Percentiles rank a stretch among this genome's conserved stretches.
phyloP scores from a whole-genome alignment of 1,140 invertebrate species.

The Panagrolaimus sp. region DNA sequence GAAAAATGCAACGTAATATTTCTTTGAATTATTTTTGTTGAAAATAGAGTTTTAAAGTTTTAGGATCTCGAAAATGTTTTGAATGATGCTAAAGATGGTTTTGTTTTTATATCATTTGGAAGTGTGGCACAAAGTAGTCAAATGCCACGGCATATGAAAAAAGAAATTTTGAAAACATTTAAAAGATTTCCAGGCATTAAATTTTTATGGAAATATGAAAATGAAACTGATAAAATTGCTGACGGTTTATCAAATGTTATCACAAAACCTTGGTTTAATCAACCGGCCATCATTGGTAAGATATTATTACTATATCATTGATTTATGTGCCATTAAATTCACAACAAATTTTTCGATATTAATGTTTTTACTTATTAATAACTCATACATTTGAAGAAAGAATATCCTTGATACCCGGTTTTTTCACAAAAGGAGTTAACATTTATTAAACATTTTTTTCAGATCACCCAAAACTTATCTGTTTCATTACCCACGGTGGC shows the following conservation, averaged over 20 bases:
- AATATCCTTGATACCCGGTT: no score
- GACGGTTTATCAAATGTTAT: not conserved
- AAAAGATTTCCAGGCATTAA: not conserved
- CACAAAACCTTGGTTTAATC: not conserved
- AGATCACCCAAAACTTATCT: not conserved
- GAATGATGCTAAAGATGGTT: not conserved
- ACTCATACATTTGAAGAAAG: no score
- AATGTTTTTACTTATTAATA: no score
- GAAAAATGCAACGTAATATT: not conserved
- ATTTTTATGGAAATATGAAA: slow-evolving; percentile 7
- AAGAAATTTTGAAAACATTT: not conserved
- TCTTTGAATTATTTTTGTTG: no score
- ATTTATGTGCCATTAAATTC: no score
- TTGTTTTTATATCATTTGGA: not conserved
- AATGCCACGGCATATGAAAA: not conserved
- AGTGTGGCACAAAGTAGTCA: not conserved
- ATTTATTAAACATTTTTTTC: no score
- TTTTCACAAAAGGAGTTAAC: no score
- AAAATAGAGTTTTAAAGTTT: no score
- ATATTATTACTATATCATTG: no score
- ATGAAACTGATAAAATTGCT: not conserved
- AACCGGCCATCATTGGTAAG: not conserved
- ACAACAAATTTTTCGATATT: no score
- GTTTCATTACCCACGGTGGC: not conserved
- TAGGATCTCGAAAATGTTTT: not conserved